Base-by-base conservation (phyloP, 64 coral and sea anemone genomes). In the Trachythela sp. region DNA sequence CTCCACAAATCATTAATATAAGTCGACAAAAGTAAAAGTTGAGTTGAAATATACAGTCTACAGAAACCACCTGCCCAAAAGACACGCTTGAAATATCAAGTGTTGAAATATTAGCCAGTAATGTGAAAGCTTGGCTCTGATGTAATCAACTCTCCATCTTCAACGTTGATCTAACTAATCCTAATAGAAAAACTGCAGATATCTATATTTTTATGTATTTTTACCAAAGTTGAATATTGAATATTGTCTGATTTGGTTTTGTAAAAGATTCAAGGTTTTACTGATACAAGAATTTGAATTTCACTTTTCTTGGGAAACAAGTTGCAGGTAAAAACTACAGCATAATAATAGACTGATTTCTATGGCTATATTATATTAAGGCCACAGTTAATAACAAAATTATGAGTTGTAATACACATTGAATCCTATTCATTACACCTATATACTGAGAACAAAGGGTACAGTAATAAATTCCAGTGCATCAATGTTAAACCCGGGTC, bases 41-140 rank as follows among this genome's bases (percentile, higher is more conserved):
- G 11, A 45, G 11, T 45, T 45, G 42, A 22, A 20, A 20, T 22
- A 59, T 20, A 59, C 15, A 59, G 2, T 59, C 54, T 59, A 22
- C 26, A 8, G 33, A 80, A 80, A 80, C 75, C 75, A 80, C 75
- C 75, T 80, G 75, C 75, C 20, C 34, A 18, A 5, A 13, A 5
- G 75, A 35, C 1, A 80, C 75, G 75, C 75, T 80, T 35, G 75
- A 39, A 80, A 80, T 37, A 80, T 80, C 75, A 80, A 29, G 20
- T 39, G 33, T 35, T 30, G 8, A 6, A 80, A 36, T 13, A 68
- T 80, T 37, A 39, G 37, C 75, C 75, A 80, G 30, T 80, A 9
- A 80, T 30, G 37, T 39, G 75, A 80, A 15, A 39, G 37, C 31
- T 80, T 35, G 75, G 10, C 75, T 22, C 31, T 80, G 75, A 80